Conservation (phyloP, 2,888 invertebrate genomes). For the Drosophila dives region DNA sequence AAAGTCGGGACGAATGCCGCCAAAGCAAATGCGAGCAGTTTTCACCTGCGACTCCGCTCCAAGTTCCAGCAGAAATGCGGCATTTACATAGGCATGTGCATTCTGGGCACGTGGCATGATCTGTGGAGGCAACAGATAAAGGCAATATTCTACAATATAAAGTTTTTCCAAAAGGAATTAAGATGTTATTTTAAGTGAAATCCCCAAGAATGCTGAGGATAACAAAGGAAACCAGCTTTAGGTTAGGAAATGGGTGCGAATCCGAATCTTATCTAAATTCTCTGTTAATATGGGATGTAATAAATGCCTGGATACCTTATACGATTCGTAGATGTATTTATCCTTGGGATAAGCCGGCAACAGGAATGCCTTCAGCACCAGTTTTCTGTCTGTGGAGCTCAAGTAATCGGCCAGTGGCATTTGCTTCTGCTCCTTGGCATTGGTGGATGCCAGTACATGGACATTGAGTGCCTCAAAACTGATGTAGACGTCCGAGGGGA, state of each 20-base stretch:
- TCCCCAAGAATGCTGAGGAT: not conserved
- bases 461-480: slow-evolving; percentile 83
- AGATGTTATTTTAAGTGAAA: not conserved
- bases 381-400: slow-evolving; percentile 87
- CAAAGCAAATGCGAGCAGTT: slow-evolving; percentile 87
- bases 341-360: slow-evolving; percentile 86
- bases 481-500: slow-evolving; percentile 89
- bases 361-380: slow-evolving; percentile 87
- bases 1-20: slow-evolving; percentile 87
- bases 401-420: slow-evolving; percentile 86
- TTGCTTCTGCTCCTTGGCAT: slow-evolving; percentile 85
- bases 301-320: slow-evolving; percentile 86
- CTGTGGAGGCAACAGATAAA: slow-evolving; percentile 71
- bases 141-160: too few species aligned
- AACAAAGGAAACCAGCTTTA: not conserved
- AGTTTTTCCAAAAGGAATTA: not conserved
- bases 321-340: slow-evolving; percentile 87
- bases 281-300: not conserved
- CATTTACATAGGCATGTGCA: slow-evolving; percentile 91
- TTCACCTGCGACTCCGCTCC: slow-evolving; percentile 82
- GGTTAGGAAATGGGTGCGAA: not conserved
- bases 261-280: not conserved
- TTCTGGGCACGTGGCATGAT: slow-evolving; percentile 92
- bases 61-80: slow-evolving; percentile 89
- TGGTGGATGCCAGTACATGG: slow-evolving; percentile 61